Conservation (phyloP, 2,888 invertebrate species). For the Nemoura dubitans region DNA sequence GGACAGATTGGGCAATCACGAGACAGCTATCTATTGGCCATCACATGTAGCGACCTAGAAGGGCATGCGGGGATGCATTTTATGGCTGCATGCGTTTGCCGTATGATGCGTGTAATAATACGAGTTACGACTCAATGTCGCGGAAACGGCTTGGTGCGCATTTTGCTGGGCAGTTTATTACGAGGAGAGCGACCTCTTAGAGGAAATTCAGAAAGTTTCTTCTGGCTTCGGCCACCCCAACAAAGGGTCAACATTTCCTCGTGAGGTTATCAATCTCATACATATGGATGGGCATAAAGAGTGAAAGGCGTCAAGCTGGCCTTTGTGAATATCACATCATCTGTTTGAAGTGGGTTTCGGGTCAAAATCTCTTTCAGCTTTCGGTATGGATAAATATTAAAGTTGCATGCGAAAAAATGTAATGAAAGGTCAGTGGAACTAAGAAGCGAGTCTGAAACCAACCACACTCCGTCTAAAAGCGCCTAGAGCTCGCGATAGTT, state of each 20-base stretch:
- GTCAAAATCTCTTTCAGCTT: neutral
- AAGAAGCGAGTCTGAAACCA: neutral
- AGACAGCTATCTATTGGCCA: slow-evolving; percentile 2
- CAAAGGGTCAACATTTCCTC: neutral
- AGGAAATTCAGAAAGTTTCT: neutral
- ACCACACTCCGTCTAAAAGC: neutral
- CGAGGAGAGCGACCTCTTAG: neutral
- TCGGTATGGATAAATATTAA: neutral
- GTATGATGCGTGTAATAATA: slow-evolving; percentile 14
- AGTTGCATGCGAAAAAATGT: neutral
- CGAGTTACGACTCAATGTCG: slow-evolving; percentile 24
- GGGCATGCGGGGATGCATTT: neutral
- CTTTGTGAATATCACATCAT: neutral
- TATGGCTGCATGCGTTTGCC: neutral
- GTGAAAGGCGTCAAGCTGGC: neutral
- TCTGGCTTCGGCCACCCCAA: neutral
- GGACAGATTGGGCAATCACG: slow-evolving; percentile 27
- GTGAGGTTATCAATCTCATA: slow-evolving; percentile 1
- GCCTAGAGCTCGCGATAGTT: neutral
- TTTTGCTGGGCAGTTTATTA: neutral
- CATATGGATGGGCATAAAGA: neutral
- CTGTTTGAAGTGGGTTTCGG: neutral
- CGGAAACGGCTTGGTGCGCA: slow-evolving; percentile 3
- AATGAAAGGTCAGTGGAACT: neutral
- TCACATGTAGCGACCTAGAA: slow-evolving; percentile 14